These are phyloP conservation scores for Scelioninae gen. 1 DNA, from an alignment of 2,888 invertebrate genomes.

Conservation along the genomic window DNA sequence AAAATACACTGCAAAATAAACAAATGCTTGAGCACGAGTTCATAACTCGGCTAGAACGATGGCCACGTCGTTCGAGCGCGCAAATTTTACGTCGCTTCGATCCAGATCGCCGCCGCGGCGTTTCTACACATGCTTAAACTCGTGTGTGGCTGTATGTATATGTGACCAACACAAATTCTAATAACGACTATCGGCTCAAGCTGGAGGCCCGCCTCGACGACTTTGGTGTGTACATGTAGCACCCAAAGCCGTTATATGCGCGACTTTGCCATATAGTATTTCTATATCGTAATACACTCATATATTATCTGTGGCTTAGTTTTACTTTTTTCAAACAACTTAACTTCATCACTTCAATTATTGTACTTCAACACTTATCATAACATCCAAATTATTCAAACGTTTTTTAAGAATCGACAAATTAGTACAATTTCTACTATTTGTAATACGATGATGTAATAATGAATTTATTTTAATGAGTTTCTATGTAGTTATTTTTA, in stretches of 20 bases:
- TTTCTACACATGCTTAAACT: background rate
- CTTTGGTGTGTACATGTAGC: conserved; percentile 51
- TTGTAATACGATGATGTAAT: too few relatives aligned
- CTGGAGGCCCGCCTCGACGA: conserved; percentile 50
- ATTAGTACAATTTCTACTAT: too few relatives aligned
- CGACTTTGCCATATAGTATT: too few relatives aligned
- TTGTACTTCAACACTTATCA: too few relatives aligned
- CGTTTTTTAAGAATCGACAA: too few relatives aligned
- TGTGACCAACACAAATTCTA: conserved; percentile 9
- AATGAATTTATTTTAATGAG: too few relatives aligned
- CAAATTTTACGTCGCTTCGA: conserved; percentile 64
- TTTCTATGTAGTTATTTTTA: too few relatives aligned
- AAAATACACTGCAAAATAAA: conserved; percentile 52
- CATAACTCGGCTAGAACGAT: conserved; percentile 54
- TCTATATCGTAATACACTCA: too few relatives aligned
- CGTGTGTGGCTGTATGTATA: background rate
- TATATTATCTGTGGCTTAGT: too few relatives aligned
- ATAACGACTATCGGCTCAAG: conserved; percentile 53
- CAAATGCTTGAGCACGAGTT: conserved; percentile 44
- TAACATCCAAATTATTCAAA: too few relatives aligned
- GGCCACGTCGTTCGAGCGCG: conserved; percentile 51
- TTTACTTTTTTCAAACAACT: too few relatives aligned
- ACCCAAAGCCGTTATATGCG: conserved; percentile 47
- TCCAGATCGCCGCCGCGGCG: conserved; percentile 11
- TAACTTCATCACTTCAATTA: too few relatives aligned